phyloP scores from a whole-genome alignment of 2,888 invertebrate genomes.

The Ischnura elegans region DNA sequence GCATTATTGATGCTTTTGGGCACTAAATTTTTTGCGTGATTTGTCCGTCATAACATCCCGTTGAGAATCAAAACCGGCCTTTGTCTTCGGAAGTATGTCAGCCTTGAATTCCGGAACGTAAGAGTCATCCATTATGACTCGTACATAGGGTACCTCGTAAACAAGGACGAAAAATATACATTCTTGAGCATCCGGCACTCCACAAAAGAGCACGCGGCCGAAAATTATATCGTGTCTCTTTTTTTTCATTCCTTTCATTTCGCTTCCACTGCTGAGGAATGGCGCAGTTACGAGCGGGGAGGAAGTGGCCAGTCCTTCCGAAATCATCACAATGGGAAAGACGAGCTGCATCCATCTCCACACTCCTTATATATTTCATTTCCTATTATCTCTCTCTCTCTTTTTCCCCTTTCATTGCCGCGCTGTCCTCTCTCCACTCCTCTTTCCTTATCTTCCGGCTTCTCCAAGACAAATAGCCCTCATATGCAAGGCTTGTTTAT shows the following conservation, averaged over 20 bases:
- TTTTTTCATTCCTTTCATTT: neutral
- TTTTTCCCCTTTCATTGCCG: neutral
- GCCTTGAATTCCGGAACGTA: neutral
- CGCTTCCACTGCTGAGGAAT: neutral
- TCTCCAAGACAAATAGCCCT: too few species aligned
- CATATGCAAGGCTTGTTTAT: too few species aligned
- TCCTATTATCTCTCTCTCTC: neutral
- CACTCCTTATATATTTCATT: neutral
- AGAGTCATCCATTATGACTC: neutral
- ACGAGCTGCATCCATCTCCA: conserved; percentile 27
- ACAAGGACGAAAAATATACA: neutral
- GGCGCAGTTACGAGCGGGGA: neutral
- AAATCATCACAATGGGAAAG: neutral
- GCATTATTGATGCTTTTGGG: too few species aligned
- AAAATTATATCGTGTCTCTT: neutral
- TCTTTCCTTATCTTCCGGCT: too few species aligned
- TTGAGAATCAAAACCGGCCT: neutral
- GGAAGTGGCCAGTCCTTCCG: neutral
- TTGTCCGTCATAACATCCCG: neutral
- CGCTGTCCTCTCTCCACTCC: too few species aligned
- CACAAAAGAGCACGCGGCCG: neutral
- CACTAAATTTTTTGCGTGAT: too few species aligned
- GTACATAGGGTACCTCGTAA: neutral
- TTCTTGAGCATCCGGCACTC: neutral
- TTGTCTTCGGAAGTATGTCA: neutral